These are phyloP conservation scores for Zosterops pallidus DNA, from an alignment of 2,113 vertebrate species.

Conservation along the genomic window DNA sequence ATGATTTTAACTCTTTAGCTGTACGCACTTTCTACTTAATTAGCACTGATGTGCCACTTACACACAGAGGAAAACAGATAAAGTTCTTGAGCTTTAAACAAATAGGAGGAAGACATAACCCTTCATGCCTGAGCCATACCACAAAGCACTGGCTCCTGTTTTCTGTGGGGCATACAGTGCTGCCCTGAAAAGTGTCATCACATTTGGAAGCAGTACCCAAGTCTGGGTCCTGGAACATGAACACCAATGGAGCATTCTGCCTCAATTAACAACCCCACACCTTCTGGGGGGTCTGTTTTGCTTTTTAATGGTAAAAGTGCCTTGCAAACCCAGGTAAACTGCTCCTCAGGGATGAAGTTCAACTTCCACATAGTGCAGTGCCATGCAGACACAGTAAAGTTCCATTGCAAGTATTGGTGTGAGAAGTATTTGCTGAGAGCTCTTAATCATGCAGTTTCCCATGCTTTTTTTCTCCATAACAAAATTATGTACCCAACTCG, in stretches of 20 bases:
- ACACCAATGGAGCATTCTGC: not conserved
- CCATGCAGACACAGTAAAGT: not conserved
- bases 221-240: not conserved
- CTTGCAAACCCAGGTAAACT: not conserved
- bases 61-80: not conserved
- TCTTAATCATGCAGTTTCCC: not conserved
- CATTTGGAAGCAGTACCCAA: not conserved
- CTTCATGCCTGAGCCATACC: not conserved
- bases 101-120: not conserved
- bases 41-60: not conserved
- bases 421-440: not conserved
- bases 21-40: not conserved
- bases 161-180: not conserved
- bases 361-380: not conserved
- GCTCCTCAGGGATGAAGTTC: not conserved
- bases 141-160: not conserved
- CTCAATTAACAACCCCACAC: not conserved
- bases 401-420: not conserved
- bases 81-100: not conserved
- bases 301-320: not conserved
- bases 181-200: not conserved
- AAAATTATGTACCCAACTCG: not conserved
- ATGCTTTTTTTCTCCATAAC: not conserved
- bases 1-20: not conserved
- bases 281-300: not conserved